Evolutionary conservation across 1,140 invertebrate species (phyloP), one percentile per base, ranked within the genome.

Genomic region (Triops longicaudatus): DNA sequence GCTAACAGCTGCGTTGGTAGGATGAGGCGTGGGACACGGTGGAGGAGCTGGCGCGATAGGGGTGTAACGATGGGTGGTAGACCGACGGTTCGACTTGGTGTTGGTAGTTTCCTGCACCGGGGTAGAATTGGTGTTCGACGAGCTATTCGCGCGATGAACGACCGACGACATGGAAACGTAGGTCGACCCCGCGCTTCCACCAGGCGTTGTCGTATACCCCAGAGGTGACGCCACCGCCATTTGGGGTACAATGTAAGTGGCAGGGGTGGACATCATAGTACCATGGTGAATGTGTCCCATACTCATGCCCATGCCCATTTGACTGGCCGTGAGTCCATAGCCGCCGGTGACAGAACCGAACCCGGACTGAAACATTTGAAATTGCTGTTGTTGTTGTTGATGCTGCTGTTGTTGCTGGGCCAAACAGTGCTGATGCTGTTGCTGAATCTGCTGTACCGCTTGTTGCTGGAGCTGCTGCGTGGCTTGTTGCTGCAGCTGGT

Each of bases 101-200:
- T 74, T 43, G 72, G 17, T 77, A 4, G 76, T 27, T 71, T 72
- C 63, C 37, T 77, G 50, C 14, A 27, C 11, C 28, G 41, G 79
- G 75, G 80, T 81, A 76, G 73, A 81, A 50, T 78, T 80, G 79
- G 77, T 80, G 72, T 73, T 76, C 72, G 79, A 78, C 75, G 71
- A 26, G 41, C 63, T 73, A 26, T 75, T 50, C n/a, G 74, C 28
- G 71, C 88, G 88, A 77, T 89, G 89, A n/a, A 90, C 88, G 0
- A 89, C 87, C 79, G 86, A 88, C 80, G 87, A 85, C 83, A 88
- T 87, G 27, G 86, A 85, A 26, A 87, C 82, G 78, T 63, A 63
- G 22, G 50, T 63, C 50, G 50, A 63, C 2, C 50, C 50, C 50
- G 50, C 50, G 14, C 50, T 22, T 63, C 50, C 50, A 0, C 10